Evolutionary conservation across 2,888 invertebrate species (phyloP), one percentile per base, ranked within the genome.

Genomic region (Monoplex corrugatus): DNA sequence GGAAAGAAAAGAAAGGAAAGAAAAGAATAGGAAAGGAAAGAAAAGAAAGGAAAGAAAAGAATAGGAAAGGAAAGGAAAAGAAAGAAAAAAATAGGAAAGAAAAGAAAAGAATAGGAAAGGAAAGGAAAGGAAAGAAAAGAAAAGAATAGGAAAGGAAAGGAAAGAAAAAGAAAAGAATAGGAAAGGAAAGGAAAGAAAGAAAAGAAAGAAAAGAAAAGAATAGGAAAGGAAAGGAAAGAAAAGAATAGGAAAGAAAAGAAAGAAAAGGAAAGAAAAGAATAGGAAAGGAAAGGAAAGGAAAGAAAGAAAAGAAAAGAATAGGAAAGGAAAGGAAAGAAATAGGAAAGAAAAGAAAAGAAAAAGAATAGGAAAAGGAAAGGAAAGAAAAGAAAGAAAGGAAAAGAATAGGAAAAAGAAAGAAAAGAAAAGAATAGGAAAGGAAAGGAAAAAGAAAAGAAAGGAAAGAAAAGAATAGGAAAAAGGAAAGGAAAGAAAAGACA

Each of bases 51-150:
- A 44, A 45, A 84, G 32, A 32, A 45, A 85, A 43, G 43, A 13
- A 35, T 23, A 85, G 10, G 57, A 38, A 57, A 1, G 57, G 85
- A 85, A 3, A 57, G 38, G 43, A 13, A 85, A 35, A 57, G 23
- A 68, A n/a, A 68, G 23, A 68, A 5, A 68, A 5, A 68, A 5
- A 68, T 5, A 68, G 19, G 28, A 28, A 68, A 10, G 28, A 5
- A n/a, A 10, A n/a, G n/a, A 28, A n/a, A 68, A 28, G 28, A n/a
- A 68, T 10, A 10, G 28, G 32, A 63, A 86, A 38, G 63, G 43
- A 72, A 2, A 86, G 72, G 38, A 72, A 68, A n/a, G 32, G 43
- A 68, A 3, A 86, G 45, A 72, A n/a, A 86, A 72, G 72, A 35
- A 86, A 43, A 86, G 8, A 40, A 40, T 43, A n/a, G 32, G 45